These are phyloP conservation scores for Petrocephalus zakoni DNA, from an alignment of 2,113 vertebrate genomes.

Conservation along the genomic window DNA sequence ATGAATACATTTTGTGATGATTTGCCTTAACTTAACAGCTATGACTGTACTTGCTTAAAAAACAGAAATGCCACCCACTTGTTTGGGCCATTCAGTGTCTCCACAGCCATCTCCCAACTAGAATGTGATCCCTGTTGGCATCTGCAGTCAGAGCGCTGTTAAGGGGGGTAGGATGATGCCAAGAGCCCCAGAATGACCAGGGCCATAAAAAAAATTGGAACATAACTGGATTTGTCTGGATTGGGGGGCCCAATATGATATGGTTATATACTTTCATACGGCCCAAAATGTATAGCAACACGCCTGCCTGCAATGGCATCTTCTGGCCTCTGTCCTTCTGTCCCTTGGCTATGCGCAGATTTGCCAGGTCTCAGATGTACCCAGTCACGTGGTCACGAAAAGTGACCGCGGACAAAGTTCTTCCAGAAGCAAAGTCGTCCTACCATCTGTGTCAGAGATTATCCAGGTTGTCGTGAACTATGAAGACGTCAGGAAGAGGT, in stretches of 20 bases:
- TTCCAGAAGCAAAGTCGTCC: neutral
- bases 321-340: neutral
- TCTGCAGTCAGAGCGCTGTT: no score
- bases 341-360: neutral
- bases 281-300: no score
- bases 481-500: slow-evolving; percentile 58
- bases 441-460: slow-evolving; percentile 44
- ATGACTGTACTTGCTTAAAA: neutral
- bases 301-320: neutral
- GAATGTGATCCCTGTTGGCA: neutral
- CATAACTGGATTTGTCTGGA: no score
- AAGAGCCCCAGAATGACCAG: no score
- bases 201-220: no score
- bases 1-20: neutral
- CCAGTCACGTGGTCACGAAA: neutral
- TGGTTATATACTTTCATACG: no score
- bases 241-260: no score
- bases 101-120: neutral
- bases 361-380: neutral
- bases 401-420: neutral
- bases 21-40: neutral
- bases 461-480: slow-evolving; percentile 53
- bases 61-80: neutral
- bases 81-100: neutral
- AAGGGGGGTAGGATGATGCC: no score